phyloP scores from a whole-genome alignment of 2,113 vertebrate species.

The Monopterus albus region DNA sequence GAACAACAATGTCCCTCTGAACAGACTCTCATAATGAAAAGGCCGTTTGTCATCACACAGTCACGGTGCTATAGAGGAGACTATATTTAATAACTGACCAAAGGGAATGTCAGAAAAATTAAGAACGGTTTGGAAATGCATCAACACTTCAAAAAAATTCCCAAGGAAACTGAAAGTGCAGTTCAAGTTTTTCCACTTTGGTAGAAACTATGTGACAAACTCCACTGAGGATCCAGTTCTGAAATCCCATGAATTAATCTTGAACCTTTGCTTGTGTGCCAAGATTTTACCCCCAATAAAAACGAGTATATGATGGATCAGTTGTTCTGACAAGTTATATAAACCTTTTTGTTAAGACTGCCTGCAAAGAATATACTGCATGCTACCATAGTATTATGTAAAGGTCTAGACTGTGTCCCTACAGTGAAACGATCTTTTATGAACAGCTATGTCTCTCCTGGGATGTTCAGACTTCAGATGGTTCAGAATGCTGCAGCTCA shows the following conservation, averaged over 20 bases:
- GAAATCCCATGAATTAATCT: background rate
- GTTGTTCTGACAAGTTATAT: background rate
- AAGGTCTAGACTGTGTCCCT: background rate
- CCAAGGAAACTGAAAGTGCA: background rate
- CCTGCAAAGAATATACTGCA: background rate
- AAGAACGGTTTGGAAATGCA: background rate
- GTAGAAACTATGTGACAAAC: background rate
- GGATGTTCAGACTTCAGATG: too few species aligned
- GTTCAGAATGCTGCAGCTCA: too few species aligned
- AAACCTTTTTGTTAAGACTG: background rate
- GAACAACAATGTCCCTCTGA: constrained; percentile 8
- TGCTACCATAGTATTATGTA: background rate
- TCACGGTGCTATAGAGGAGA: constrained; percentile 40
- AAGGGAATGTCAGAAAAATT: constrained; percentile 41
- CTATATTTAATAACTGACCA: constrained; percentile 39
- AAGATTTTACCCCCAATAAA: background rate
- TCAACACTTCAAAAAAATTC: background rate
- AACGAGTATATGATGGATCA: background rate
- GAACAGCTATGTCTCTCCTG: too few species aligned
- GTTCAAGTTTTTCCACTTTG: background rate
- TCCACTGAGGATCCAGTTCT: background rate
- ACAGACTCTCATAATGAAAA: constrained; percentile 16
- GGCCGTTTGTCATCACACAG: constrained; percentile 25
- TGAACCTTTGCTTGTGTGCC: background rate
- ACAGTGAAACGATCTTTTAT: too few species aligned